phyloP scores from a whole-genome alignment of 2,888 invertebrate species.

The Stenchaetothrips biformis region DNA sequence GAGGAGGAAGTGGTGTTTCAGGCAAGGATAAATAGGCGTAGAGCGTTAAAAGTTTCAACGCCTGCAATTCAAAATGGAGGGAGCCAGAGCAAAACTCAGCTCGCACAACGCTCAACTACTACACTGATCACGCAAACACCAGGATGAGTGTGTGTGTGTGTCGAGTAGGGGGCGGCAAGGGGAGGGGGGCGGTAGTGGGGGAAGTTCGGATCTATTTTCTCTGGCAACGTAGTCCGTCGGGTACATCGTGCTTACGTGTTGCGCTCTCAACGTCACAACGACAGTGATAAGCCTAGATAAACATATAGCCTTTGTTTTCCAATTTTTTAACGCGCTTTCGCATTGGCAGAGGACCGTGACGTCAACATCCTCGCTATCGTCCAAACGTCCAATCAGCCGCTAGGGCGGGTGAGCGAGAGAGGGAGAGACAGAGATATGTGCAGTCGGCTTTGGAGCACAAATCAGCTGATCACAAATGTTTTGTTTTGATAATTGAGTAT shows the following conservation, averaged over 20 bases:
- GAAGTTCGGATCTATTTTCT: background rate
- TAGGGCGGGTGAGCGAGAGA: background rate
- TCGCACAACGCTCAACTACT: background rate
- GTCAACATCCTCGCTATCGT: background rate
- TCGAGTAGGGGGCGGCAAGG: background rate
- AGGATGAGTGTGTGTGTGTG: background rate
- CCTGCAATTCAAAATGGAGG: background rate
- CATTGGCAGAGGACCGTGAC: too few relatives aligned
- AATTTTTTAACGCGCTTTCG: too few relatives aligned
- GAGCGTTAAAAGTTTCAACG: background rate
- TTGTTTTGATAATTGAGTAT: too few relatives aligned
- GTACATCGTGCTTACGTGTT: background rate
- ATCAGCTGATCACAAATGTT: background rate
- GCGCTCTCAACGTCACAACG: background rate
- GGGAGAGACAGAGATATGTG: background rate
- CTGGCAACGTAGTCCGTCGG: background rate
- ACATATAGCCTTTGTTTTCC: too few relatives aligned
- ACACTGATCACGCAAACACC: background rate
- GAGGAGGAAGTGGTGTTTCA: background rate
- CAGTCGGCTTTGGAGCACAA: background rate
- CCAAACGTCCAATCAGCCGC: background rate
- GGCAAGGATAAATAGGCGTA: background rate
- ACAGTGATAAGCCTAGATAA: background rate
- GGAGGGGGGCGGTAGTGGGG: background rate
- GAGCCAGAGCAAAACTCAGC: background rate